These are phyloP conservation scores for Hemichromis elongatus DNA, from an alignment of 2,113 vertebrate species.

Conservation along the genomic window DNA sequence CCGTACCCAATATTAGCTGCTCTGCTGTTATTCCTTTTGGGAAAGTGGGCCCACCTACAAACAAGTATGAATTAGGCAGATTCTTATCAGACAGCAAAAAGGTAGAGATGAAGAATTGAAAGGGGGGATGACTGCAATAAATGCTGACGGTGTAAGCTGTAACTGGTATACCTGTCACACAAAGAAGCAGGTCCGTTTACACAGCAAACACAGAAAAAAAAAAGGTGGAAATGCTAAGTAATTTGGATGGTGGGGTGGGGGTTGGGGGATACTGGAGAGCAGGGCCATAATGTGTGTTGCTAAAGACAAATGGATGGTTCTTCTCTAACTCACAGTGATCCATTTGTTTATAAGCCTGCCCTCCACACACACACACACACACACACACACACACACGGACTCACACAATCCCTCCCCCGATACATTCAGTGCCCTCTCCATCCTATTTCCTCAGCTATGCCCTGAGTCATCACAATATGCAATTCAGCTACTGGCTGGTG, in stretches of 20 bases:
- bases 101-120: neutral
- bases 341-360: slow-evolving; percentile 38
- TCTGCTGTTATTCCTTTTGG: neutral
- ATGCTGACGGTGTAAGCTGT: neutral
- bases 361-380: neutral
- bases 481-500: neutral
- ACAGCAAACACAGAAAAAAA: slow-evolving; percentile 31
- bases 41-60: neutral
- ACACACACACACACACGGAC: neutral
- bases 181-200: slow-evolving; percentile 26
- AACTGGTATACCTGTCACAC: neutral
- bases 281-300: slow-evolving; percentile 12
- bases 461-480: slow-evolving; percentile 49
- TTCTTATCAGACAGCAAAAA: slow-evolving; percentile 32
- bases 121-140: neutral
- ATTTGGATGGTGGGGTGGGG: neutral
- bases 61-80: neutral
- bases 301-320: slow-evolving; percentile 52
- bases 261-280: neutral
- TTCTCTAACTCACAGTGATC: slow-evolving; percentile 53
- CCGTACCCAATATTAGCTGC: neutral
- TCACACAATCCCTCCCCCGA: neutral
- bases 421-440: slow-evolving; percentile 10
- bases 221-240: neutral
- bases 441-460: slow-evolving; percentile 37